phyloP scores from a whole-genome alignment of 2,888 invertebrate genomes.

The Catocala sponsa region DNA sequence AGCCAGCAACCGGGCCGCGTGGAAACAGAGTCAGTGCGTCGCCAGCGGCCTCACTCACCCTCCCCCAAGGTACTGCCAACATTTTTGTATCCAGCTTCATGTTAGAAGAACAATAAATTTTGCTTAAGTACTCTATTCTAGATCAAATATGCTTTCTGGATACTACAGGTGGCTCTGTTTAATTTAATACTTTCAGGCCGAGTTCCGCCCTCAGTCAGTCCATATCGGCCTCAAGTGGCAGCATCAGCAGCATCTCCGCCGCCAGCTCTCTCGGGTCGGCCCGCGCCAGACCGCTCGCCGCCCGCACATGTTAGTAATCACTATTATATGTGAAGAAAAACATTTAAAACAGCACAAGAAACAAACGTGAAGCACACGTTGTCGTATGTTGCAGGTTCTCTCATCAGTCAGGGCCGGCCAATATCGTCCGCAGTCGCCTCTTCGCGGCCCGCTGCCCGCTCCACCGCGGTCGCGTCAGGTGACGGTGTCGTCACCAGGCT shows the following conservation, averaged over 20 bases:
- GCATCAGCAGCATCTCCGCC: conserved; percentile 88
- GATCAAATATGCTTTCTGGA: too few relatives aligned
- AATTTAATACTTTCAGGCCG: conserved; percentile 83
- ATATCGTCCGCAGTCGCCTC: conserved; percentile 91
- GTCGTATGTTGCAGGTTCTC: conserved; percentile 84
- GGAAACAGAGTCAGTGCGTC: conserved; percentile 95
- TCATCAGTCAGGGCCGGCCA: conserved; percentile 92
- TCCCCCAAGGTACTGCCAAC: conserved; percentile 74
- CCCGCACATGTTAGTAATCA: conserved; percentile 89
- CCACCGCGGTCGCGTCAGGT: conserved; percentile 84
- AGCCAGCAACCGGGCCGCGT: conserved; percentile 94
- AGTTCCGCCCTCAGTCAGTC: conserved; percentile 94
- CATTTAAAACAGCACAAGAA: too few relatives aligned
- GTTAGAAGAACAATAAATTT: too few relatives aligned
- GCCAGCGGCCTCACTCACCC: conserved; percentile 90
- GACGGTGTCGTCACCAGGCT: conserved; percentile 92
- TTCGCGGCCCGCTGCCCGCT: conserved; percentile 88
- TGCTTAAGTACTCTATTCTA: too few relatives aligned
- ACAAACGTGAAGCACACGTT: background rate
- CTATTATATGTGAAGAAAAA: background rate
- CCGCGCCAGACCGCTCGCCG: conserved; percentile 90
- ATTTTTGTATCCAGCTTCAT: background rate
- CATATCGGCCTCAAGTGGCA: conserved; percentile 88
- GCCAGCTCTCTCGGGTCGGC: conserved; percentile 88
- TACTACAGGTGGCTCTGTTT: too few relatives aligned